Evolutionary conservation across 2,888 invertebrate genomes (phyloP).

Genomic region (Machimus atricapillus): DNA sequence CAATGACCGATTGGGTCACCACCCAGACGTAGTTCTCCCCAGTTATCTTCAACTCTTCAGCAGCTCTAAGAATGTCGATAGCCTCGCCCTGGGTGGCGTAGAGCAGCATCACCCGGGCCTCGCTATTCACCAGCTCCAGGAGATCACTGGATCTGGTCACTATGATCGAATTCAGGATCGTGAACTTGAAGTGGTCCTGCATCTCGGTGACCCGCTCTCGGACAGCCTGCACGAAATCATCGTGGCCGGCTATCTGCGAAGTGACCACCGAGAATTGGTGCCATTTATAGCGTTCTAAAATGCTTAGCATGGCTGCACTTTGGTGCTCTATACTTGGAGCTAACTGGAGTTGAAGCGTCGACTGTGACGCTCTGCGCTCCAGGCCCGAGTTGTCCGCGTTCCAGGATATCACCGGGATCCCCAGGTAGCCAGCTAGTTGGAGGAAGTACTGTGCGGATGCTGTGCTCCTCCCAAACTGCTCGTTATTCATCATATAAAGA

Average conservation of each 20-base stretch:
- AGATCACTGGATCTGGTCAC: slow-evolving; percentile 81
- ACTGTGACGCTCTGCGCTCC: slow-evolving; percentile 80
- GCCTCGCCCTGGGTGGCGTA: slow-evolving; percentile 91
- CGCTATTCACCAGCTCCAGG: slow-evolving; percentile 83
- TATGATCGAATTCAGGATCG: slow-evolving; percentile 84
- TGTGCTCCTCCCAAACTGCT: slow-evolving; percentile 90
- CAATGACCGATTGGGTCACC: slow-evolving; percentile 92
- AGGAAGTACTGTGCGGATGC: slow-evolving; percentile 94
- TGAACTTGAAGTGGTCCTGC: slow-evolving; percentile 81
- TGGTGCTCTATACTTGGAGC: slow-evolving; percentile 96
- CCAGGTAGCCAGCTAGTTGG: slow-evolving; percentile 90
- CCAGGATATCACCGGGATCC: slow-evolving; percentile 97
- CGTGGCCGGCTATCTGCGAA: slow-evolving; percentile 91
- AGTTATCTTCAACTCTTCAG: slow-evolving; percentile 62
- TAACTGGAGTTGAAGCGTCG: slow-evolving; percentile 88
- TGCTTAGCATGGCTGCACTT: slow-evolving; percentile 94
- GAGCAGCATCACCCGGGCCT: slow-evolving; percentile 90
- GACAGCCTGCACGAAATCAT: slow-evolving; percentile 94
- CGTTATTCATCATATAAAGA: slow-evolving; percentile 94
- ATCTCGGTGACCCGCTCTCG: slow-evolving; percentile 84
- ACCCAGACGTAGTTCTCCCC: slow-evolving; percentile 95
- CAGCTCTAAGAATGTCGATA: slow-evolving; percentile 73
- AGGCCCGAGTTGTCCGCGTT: slow-evolving; percentile 96
- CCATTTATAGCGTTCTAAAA: slow-evolving; percentile 95
- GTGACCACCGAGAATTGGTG: slow-evolving; percentile 94